Evolutionary conservation across 2,113 vertebrate species (phyloP).

Genomic region (Aegithalos caudatus): DNA sequence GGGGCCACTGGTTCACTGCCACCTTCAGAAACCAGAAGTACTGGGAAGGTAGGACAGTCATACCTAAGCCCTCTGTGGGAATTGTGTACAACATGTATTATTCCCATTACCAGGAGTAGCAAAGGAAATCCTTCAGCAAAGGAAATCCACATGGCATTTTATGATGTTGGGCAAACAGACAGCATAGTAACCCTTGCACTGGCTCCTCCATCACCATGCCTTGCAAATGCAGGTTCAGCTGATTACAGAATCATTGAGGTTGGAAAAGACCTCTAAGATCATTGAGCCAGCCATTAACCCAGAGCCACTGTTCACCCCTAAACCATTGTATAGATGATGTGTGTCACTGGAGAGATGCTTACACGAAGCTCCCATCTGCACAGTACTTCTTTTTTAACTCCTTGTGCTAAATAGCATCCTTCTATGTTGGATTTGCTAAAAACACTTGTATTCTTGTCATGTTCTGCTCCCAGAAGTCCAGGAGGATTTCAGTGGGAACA

Average conservation of each 20-base stretch:
- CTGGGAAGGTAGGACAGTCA: not conserved
- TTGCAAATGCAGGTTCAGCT: fast-evolving
- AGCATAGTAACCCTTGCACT: not conserved
- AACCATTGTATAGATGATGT: not conserved
- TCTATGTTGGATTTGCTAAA: not conserved
- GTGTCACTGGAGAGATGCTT: not conserved
- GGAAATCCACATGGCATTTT: not conserved
- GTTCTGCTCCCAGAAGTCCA: not conserved
- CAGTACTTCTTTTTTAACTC: not conserved
- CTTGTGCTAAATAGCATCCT: not conserved
- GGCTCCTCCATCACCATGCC: not conserved
- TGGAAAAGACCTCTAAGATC: not conserved
- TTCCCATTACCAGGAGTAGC: not conserved
- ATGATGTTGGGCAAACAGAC: not conserved
- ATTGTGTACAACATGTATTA: not conserved
- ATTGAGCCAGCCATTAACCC: fast-evolving
- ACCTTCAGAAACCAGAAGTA: not conserved
- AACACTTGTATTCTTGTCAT: not conserved
- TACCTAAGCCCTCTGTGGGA: not conserved
- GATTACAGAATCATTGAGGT: not conserved
- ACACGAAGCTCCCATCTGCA: not conserved
- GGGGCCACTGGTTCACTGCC: not conserved
- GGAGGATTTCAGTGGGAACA: not conserved
- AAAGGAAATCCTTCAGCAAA: not conserved
- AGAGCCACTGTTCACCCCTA: not conserved